Conservation (phyloP, 2,888 invertebrate genomes). For the Euclidia mi region DNA sequence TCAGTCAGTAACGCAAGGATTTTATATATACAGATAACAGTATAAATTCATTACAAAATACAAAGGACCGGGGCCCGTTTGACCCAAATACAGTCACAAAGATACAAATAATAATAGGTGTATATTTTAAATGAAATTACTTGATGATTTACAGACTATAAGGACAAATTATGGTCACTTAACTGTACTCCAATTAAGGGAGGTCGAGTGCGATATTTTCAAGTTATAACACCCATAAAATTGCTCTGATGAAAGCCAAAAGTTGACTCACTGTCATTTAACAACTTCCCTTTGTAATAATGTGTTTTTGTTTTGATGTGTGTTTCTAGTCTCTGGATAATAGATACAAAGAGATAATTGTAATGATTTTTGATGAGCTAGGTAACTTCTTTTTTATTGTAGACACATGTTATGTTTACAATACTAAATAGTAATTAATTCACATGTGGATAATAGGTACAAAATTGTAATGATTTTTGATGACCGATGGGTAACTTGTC, state of each 20-base stretch:
- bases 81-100: slow-evolving; percentile 7
- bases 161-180: slow-evolving; percentile 37
- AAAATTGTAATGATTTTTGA: no score
- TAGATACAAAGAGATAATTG: no score
- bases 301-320: no score
- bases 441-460: no score
- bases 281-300: background rate
- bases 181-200: slow-evolving; percentile 30
- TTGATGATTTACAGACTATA: slow-evolving; percentile 28
- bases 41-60: background rate
- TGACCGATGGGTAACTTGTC: no score
- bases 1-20: no score
- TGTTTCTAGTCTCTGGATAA: no score
- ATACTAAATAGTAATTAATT: no score
- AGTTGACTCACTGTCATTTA: background rate
- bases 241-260: slow-evolving; percentile 17
- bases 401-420: no score
- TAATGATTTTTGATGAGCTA: no score
- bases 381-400: no score
- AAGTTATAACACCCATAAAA: slow-evolving; percentile 16
- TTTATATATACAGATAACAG: background rate
- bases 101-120: slow-evolving; percentile 16
- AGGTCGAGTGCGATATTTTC: slow-evolving; percentile 33
- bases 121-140: slow-evolving; percentile 30
- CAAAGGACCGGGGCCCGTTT: background rate